Base-by-base conservation (phyloP, 2,888 invertebrate genomes). In the Caprella mutica region DNA sequence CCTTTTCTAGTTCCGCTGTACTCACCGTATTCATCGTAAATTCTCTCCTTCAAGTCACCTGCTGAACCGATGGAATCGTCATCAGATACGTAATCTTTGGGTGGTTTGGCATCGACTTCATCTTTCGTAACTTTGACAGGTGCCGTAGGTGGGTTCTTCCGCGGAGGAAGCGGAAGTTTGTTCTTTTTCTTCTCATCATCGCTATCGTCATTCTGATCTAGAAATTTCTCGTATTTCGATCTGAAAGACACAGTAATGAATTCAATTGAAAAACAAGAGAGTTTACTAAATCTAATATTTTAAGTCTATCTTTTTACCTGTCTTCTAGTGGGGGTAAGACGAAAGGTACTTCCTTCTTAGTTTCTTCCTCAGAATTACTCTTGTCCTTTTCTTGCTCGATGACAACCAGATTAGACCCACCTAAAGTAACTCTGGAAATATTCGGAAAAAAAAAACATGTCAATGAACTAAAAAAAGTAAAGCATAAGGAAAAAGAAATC, bases 11-110 rank as follows among this genome's bases (percentile, higher is more conserved):
- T 72, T 39, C 70, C 67, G 3, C 69, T 68, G 57, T 68, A 67
- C 8, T 76, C 74, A 56, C 76, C 76, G 56, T 76, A 67, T 30
- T 69, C 77, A 29, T 73, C 69, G 30, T 71, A 76, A 55, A 77
- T 76, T 59, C 77, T 74, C 5, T 79, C 78, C 48, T 80, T 77
- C 53, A 84, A 72, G 72, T 84, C 84, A 67, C 81, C 81, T 0
- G 83, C 83, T 0, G 83, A 84, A 5, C 84, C 84, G 58, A 84
- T 84, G 0, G 83, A 83, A 68, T 83, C 82, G 44, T 80, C 65
- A 35, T 68, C 69, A 12, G 61, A 65, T 6, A 63, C 62, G 29
- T 55, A 58, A 5, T 55, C 53, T 24, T 57, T 58, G 17, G 61
- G 57, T 6, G 46, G 48, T n/a, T 42, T 9, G 27, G 40, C 53